Base-by-base conservation (phyloP, 2,888 invertebrate genomes). In the Mimas tiliae region DNA sequence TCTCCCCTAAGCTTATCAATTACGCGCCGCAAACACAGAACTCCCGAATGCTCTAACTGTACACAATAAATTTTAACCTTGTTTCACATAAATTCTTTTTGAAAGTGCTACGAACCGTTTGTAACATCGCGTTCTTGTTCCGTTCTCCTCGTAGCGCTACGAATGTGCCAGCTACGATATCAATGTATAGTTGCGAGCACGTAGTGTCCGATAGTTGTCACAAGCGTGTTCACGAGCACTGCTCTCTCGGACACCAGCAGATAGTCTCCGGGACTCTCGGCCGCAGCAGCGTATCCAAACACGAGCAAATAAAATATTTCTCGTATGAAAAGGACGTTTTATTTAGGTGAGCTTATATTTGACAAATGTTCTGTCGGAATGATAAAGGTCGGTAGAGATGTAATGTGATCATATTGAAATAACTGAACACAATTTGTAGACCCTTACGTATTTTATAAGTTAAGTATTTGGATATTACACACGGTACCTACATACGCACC, bases 311-410 rank as follows among this genome's bases (percentile, higher is more conserved):
- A 8, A 33, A 19, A 51, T 51, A 16, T 53, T 27, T n/a, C n/a
- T n/a, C 53, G n/a, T 11, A 53, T 53, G 21, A 16, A 55, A 55
- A 38, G n/a, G 33, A 53, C 34, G 38, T 38, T 53, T 53, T 55
- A 55, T 55, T 55, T 16, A 16, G 16, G 52, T 52, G 34, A 55
- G 55, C 55, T 55, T 55, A 55, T 11, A 33, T 55, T 53, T 53
- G 53, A 53, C 53, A 53, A 53, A 53, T 2, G 3, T 12, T 1
- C 11, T 21, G n/a, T 58, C 45, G 42, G 50, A 21, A 42, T 9
- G 38, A 16, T 38, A 8, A 47, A 51, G 33, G 55, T 55, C 64
- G 67, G 63, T 63, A 65, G 58, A 67, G 70, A 73, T 73, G 67
- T 71, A 65, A 70, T 65, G 65, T 67, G 45, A 53, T 33, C 33